These are phyloP conservation scores for Engraulis encrasicolus DNA, from an alignment of 2,113 vertebrate species.

Conservation along the genomic window DNA sequence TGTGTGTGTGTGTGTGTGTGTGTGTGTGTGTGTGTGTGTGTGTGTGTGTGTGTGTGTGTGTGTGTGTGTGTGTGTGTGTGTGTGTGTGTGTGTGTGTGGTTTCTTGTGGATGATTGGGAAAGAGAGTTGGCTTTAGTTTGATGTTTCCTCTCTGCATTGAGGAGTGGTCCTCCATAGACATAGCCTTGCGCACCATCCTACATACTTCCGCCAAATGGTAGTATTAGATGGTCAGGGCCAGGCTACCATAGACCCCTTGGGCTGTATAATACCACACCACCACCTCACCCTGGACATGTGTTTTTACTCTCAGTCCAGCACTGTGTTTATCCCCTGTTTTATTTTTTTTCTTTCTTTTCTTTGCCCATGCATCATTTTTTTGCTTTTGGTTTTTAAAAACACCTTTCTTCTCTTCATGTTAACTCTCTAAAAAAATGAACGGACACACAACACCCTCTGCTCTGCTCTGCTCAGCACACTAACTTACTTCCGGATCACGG, in stretches of 20 bases:
- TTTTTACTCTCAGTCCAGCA: not conserved
- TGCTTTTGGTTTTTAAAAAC: too few species aligned
- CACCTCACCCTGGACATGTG: not conserved
- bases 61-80: not conserved
- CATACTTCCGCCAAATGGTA: too few species aligned
- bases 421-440: not conserved
- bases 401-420: not conserved
- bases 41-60: too few species aligned
- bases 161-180: not conserved
- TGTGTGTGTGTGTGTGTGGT: not conserved
- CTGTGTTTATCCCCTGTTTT: not conserved
- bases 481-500: constrained; percentile 31
- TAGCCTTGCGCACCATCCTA: too few species aligned
- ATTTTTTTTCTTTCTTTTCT: not conserved
- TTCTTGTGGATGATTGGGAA: not conserved
- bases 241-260: not conserved
- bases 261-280: not conserved
- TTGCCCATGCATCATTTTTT: constrained; percentile 3
- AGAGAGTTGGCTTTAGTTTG: not conserved
- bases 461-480: not conserved
- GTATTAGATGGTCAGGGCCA: too few species aligned
- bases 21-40: not conserved
- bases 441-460: too few species aligned
- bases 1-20: not conserved
- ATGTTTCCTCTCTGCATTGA: not conserved